Evolutionary conservation across 2,113 vertebrate genomes (phyloP).

Genomic region (Cryptoleucopteryx plumbea): DNA sequence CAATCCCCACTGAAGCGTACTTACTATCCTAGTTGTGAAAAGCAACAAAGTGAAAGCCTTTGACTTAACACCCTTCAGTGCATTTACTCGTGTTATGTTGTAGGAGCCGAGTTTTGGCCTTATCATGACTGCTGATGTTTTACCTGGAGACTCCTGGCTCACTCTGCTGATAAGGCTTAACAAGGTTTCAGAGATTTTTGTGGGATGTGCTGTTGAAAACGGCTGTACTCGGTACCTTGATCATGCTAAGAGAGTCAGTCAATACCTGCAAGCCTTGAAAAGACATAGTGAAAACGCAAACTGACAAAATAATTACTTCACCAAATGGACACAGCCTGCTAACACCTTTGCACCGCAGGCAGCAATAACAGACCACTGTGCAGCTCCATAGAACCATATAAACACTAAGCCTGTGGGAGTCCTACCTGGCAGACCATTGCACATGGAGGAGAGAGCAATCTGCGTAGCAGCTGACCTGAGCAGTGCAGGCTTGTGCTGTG

Average conservation of each 20-base stretch:
- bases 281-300: background rate
- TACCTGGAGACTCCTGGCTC: background rate
- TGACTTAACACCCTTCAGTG: slow-evolving; percentile 41
- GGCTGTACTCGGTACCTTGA: slow-evolving; percentile 32
- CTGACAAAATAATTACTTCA: slow-evolving; percentile 57
- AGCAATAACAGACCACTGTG: slow-evolving; percentile 49
- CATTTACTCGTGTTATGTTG: rapidly evolving
- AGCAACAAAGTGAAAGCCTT: slow-evolving; percentile 35
- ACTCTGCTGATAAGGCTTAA: slow-evolving; percentile 68
- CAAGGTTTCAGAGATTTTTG: slow-evolving; percentile 49
- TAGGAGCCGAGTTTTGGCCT: background rate
- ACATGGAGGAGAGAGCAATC: rapidly evolving
- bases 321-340: slow-evolving; percentile 44
- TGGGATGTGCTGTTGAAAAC: slow-evolving; percentile 22
- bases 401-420: background rate
- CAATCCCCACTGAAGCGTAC: background rate
- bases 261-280: slow-evolving; percentile 45
- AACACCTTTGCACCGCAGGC: slow-evolving; percentile 40
- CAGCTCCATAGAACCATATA: background rate
- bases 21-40: slow-evolving; percentile 45
- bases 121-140: background rate
- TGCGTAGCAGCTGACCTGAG: rapidly evolving
- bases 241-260: slow-evolving; percentile 53
- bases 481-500: background rate
- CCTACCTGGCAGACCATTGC: background rate